Evolutionary conservation across 2,888 invertebrate genomes (phyloP), one percentile per base, ranked within the genome.

Genomic region (Drosophila quinaria): DNA sequence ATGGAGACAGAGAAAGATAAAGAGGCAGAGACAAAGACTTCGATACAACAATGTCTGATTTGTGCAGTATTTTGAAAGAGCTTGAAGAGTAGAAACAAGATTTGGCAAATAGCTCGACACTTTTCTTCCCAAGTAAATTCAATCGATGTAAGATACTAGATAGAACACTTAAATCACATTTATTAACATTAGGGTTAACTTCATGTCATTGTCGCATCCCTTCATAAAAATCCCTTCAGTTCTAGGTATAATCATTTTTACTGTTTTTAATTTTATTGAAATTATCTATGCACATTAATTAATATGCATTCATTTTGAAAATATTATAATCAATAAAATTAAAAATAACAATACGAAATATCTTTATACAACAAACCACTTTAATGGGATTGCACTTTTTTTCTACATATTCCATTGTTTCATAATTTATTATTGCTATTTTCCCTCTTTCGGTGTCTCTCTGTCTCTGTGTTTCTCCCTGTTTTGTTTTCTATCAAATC

Each of bases 1-100:
- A 58, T 6, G 6, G 29, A 11, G 29, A 56, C 4, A 1, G 10
- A 6, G 72, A 71, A 55, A 44, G 1, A 63, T 44, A 25, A 19
- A 31, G 49, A 55, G 47, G 56, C 11, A 11, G 33, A 10, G 17
- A 49, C 6, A 2, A 6, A 4, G 41, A 65, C 46, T 52, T 39
- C 42, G 29, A 25, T 41, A 39, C 60, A 44, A 76, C 80, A 75
- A 51, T 70, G 68, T 80, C 70, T 75, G 72, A 76, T 75, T 69
- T 70, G 62, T 64, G 67, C 42, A 66, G 54, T 41, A 59, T 44
- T 66, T 62, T 54, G 65, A 60, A 60, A 44, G 19, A 44, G 22
- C 44, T 22, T 19, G 11, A 4, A 25, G 19, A 42, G 19, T 19
- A 22, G 9, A 35, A 44, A 22, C 6, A 13, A 39, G 15, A 25